These are phyloP conservation scores for Danio albolineatus DNA, from an alignment of 2,797 vertebrate genomes.

Conservation along the genomic window DNA sequence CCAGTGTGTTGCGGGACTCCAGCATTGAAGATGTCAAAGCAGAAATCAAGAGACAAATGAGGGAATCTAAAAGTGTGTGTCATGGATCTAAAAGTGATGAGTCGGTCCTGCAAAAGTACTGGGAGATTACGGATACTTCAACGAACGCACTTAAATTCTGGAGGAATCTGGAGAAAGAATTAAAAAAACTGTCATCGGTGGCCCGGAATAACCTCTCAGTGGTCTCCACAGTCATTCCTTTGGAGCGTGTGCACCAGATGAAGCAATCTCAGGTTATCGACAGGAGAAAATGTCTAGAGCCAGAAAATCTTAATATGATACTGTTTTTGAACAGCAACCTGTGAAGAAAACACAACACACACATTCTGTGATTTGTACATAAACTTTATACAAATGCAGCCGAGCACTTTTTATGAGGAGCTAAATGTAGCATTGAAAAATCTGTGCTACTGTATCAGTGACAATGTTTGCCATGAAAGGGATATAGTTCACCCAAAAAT, in stretches of 20 bases:
- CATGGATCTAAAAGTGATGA: neutral
- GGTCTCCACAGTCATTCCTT: slow-evolving; percentile 55
- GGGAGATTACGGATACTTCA: neutral
- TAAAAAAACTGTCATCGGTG: slow-evolving; percentile 22
- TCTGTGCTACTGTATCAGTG: too few relatives aligned
- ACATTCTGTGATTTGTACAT: neutral
- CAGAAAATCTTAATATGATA: slow-evolving; percentile 50
- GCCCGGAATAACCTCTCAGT: slow-evolving; percentile 57
- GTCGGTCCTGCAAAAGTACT: slow-evolving; percentile 25
- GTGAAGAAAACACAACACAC: neutral
- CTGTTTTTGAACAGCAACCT: slow-evolving; percentile 56
- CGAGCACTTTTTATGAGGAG: neutral
- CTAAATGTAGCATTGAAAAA: too few relatives aligned
- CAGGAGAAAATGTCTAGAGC: slow-evolving; percentile 39
- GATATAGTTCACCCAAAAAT: too few relatives aligned
- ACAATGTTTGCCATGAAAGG: too few relatives aligned
- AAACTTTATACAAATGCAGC: neutral
- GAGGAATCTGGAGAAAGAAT: neutral
- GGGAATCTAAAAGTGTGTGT: too few relatives aligned
- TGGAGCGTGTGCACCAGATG: slow-evolving; percentile 28
- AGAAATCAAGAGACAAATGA: neutral
- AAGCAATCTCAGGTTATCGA: slow-evolving; percentile 13
- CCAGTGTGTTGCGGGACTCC: neutral
- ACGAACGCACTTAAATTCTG: slow-evolving; percentile 54
- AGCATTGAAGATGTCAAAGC: neutral